These are phyloP conservation scores for Carollia perspicillata DNA, from an alignment of 2,113 vertebrate species.

Conservation along the genomic window DNA sequence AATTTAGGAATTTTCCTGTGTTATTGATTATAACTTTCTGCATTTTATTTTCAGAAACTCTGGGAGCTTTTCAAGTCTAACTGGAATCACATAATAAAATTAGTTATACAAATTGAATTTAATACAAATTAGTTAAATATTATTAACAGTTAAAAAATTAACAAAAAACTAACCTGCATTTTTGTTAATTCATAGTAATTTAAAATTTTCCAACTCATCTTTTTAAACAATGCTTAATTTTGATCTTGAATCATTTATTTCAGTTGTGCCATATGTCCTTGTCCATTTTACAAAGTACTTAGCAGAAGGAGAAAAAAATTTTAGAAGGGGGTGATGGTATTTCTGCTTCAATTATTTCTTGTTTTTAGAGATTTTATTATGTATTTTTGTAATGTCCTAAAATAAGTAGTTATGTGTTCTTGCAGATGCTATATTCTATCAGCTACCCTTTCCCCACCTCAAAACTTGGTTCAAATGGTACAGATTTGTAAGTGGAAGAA, in stretches of 20 bases:
- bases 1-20: conserved; percentile 9
- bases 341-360: not conserved
- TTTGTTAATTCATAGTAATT: conserved; percentile 18
- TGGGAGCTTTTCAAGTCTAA: not conserved
- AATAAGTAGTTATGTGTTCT: not conserved
- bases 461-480: not conserved
- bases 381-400: not conserved
- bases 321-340: not conserved
- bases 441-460: not conserved
- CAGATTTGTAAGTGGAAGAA: not conserved
- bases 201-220: not conserved
- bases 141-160: not conserved
- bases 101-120: conserved; percentile 35
- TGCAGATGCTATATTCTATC: not conserved
- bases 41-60: not conserved
- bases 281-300: not conserved
- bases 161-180: not conserved
- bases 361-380: not conserved
- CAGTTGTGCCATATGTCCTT: not conserved
- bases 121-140: not conserved
- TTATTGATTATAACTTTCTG: not conserved
- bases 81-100: not conserved
- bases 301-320: not conserved
- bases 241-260: not conserved
- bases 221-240: conserved; percentile 5